Evolutionary conservation across 1,140 invertebrate genomes (phyloP), one percentile per base, ranked within the genome.

Genomic region (Brachionus asplanchnoidis): DNA sequence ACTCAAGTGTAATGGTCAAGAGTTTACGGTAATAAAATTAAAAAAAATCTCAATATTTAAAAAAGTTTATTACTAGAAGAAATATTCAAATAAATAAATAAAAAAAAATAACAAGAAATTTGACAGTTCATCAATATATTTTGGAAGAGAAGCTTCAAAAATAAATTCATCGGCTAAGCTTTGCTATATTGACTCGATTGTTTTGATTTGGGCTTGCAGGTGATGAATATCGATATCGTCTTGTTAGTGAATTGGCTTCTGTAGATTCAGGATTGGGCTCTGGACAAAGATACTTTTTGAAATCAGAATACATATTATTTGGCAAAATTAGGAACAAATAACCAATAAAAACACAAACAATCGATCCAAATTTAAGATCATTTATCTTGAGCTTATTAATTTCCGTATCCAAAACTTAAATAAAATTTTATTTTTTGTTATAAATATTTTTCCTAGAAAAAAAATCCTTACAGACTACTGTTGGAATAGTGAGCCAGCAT

Each of bases 231-330:
- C 53, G 50, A 65, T 82, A 65, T 42, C 79, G 20, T 82, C 65
- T 36, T 17, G 79, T 65, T 3, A 82, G 60, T 17, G 79, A 60
- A 46, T 82, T 82, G 3, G 36, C n/a, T 28, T 44, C 79, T 28
- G 42, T 32, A 12, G 53, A 26, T 17, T 82, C 79, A 65, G 28
- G 53, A 28, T 20, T 42, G 7, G 79, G 23, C 9, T 68, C 73
- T 5, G 73, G 73, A 7, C 73, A 77, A 11, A 77, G 23, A 12
- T 32, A 60, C 36, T 82, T 60, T 68, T 60, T 68, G 40, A 53
- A 82, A 65, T 82, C 26, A 36, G 79, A 65, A 46, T 68, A 82
- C 50, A 82, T 32, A 44, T 82, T 68, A 14, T 82, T 56, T 42
- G 79, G 79, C 12, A 82, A 20, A 9, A 82, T 46, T 17, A 65